Evolutionary conservation across 2,888 invertebrate species (phyloP), one percentile per base, ranked within the genome.

Genomic region (Limenitis camilla): DNA sequence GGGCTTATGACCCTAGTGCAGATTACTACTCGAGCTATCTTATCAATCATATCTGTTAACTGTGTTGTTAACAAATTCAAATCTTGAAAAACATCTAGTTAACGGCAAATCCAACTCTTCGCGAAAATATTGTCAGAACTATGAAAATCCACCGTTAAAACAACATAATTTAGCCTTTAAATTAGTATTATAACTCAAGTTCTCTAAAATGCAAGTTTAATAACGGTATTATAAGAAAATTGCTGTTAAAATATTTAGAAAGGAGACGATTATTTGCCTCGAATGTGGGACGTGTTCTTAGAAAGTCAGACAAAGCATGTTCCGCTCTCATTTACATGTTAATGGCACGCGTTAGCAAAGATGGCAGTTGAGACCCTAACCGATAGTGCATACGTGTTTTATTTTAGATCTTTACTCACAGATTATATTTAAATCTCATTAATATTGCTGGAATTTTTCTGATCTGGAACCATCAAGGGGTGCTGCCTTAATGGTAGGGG

Each of bases 321-420:
- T 81, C 59, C 44, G 49, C 45, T 44, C 60, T 62, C 76, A 81
- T 83, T 82, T 81, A 74, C 81, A 82, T 82, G 75, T 76, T 82
- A 83, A 83, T 81, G 67, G 71, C 64, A 63, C 64, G 62, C 68
- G 68, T 69, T 72, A 65, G 70, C 63, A 60, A 67, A 64, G 66
- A 67, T 66, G 65, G 50, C 59, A 52, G 61, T 59, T 55, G 52
- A 61, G 59, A 60, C 64, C 66, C 66, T 62, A 63, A 61, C 66
- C 66, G 71, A 74, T 71, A 72, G 63, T 73, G 74, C 74, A 73
- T 65, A 74, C 72, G 72, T 69, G 73, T 69, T 67, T 62, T 52
- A 61, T 57, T 62, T 59, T 53, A 63, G 63, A 54, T 55, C 61
- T 60, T 47, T 54, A 55, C 49, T 54, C 53, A 50, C 46, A 50